Evolutionary conservation across 2,888 invertebrate species (phyloP), one percentile per base, ranked within the genome.

Genomic region (Andrena haemorrhoa): DNA sequence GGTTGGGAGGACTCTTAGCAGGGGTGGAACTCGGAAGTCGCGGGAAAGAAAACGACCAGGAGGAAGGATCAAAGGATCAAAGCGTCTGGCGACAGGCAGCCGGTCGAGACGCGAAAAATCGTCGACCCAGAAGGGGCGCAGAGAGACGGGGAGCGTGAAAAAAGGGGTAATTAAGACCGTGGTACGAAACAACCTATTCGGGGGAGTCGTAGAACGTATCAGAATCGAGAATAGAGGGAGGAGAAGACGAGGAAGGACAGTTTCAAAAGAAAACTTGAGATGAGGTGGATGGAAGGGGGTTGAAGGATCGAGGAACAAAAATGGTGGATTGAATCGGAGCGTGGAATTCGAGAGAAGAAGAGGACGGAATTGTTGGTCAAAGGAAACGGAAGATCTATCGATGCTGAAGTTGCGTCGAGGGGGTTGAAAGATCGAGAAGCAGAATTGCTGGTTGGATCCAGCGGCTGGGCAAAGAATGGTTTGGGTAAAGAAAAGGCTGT

Each of bases 401-500:
- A 65, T 16, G 47, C 5, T 23, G 2, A 51, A 47, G 74, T 66
- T 58, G 23, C 63, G 53, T 31, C 23, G n/a, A 10, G 16, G 26
- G 61, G 68, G 41, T 53, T 35, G 75, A 71, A 60, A 60, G 66
- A 70, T 65, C 63, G 60, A 23, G 70, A 26, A 69, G 60, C 56
- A 61, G 64, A 68, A 75, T 74, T 60, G 65, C 29, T 58, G 75
- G 78, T 68, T 78, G 61, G 78, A 68, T 63, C 47, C 61, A 49
- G 58, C 33, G 60, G 60, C 23, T 16, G 41, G 20, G 33, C 20
- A 68, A 69, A 69, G 63, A 79, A 69, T 79, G 51, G 75, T 33
- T 26, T 33, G 26, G 31, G 53, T 23, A 29, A 60, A 58, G 69
- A 76, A 64, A 64, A 76, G 69, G n/a, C 53, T 53, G 47, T 31